phyloP scores from a whole-genome alignment of 2,113 vertebrate genomes.

The Notarius lentiginosus region DNA sequence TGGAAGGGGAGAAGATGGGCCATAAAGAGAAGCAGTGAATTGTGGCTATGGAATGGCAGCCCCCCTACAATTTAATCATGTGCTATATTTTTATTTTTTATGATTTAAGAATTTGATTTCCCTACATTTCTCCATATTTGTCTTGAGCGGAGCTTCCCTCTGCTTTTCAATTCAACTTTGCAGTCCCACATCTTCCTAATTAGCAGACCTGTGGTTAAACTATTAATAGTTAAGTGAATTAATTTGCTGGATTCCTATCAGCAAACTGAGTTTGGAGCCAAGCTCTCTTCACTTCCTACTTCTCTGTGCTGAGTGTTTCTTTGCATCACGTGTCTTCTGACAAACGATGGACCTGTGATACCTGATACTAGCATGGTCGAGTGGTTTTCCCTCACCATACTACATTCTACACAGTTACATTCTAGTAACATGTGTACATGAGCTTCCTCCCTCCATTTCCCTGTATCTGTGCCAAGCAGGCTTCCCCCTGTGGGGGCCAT shows the following conservation, averaged over 20 bases:
- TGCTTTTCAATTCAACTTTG: background rate
- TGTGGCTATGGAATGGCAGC: too few species aligned
- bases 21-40: too few species aligned
- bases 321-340: background rate
- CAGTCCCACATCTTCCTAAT: background rate
- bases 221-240: background rate
- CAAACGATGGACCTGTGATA: background rate
- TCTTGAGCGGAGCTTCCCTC: background rate
- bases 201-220: background rate
- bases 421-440: background rate
- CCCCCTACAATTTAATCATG: too few species aligned
- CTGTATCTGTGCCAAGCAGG: background rate
- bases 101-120: background rate
- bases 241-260: background rate
- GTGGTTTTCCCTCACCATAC: background rate
- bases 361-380: background rate
- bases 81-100: background rate
- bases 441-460: background rate
- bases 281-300: background rate
- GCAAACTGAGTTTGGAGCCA: background rate
- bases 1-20: too few species aligned
- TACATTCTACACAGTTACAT: background rate
- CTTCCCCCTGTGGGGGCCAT: background rate
- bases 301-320: background rate
- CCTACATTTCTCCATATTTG: background rate